Conservation (phyloP, 2,888 invertebrate genomes). For the Drosophila trichaetosa region DNA sequence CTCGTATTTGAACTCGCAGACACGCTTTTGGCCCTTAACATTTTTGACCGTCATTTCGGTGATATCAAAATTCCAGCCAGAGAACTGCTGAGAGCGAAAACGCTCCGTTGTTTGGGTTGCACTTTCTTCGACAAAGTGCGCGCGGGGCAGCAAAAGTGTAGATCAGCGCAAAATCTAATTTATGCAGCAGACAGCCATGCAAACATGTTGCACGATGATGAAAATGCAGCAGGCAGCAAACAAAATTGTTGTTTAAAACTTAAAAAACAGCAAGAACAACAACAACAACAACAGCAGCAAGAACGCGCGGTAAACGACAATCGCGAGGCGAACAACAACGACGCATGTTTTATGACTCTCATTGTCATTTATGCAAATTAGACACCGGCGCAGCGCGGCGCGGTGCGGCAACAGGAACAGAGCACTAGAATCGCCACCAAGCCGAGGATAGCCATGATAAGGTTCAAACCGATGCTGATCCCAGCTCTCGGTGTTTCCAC, state of each 20-base stretch:
- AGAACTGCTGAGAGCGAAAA: constrained; percentile 60
- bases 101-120: constrained; percentile 59
- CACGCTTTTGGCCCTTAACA: constrained; percentile 83
- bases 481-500: constrained; percentile 18
- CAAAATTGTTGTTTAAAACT: constrained; percentile 64
- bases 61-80: constrained; percentile 71
- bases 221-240: constrained; percentile 38
- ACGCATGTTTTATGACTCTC: constrained; percentile 82
- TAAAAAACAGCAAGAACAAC: constrained; percentile 20
- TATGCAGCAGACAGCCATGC: constrained; percentile 69
- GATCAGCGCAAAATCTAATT: constrained; percentile 76
- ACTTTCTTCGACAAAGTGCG: constrained; percentile 66
- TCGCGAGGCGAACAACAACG: constrained; percentile 68
- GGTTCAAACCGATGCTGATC: constrained; percentile 27
- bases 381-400: constrained; percentile 54
- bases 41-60: constrained; percentile 78
- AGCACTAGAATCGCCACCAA: constrained; percentile 33
- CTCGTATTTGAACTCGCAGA: constrained; percentile 81
- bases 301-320: constrained; percentile 47
- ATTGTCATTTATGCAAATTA: constrained; percentile 82
- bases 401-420: constrained; percentile 9
- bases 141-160: constrained; percentile 68
- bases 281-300: constrained; percentile 9
- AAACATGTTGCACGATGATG: constrained; percentile 75
- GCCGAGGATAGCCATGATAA: neutral